Evolutionary conservation across 2,113 vertebrate species (phyloP).

Genomic region (Anguilla japonica): DNA sequence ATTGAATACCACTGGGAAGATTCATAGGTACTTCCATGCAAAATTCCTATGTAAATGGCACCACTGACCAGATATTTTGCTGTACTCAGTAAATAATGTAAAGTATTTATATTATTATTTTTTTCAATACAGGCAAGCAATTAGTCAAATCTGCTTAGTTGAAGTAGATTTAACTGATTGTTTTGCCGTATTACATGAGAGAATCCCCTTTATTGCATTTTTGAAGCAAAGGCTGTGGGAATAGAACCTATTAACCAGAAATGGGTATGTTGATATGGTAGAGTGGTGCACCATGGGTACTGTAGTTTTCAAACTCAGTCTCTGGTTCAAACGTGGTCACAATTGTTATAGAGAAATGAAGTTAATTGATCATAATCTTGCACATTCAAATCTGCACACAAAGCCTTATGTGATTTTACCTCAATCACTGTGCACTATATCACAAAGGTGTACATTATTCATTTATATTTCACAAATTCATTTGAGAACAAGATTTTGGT

Average conservation of each 20-base stretch:
- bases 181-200: slow-evolving; percentile 54
- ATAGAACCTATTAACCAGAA: too few species aligned
- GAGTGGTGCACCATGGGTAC: background rate
- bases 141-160: background rate
- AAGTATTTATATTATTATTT: too few species aligned
- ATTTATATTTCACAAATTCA: background rate
- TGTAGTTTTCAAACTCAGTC: background rate
- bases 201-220: slow-evolving; percentile 49
- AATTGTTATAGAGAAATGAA: background rate
- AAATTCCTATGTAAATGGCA: too few species aligned
- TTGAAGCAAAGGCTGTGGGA: background rate
- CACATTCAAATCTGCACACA: background rate
- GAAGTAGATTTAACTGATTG: slow-evolving; percentile 30
- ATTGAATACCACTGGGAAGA: background rate
- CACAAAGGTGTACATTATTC: background rate
- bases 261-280: background rate
- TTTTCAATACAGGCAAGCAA: background rate
- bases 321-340: background rate
- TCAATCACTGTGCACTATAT: background rate
- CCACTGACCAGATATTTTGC: too few species aligned
- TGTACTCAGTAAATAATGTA: too few species aligned
- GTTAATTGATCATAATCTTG: background rate
- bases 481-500: background rate
- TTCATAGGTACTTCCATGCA: background rate
- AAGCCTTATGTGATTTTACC: too few species aligned